These are phyloP conservation scores for Hydractinia echinata DNA, from an alignment of 30 jellyfish, hydroid and myxozoan genomes.

Conservation along the genomic window DNA sequence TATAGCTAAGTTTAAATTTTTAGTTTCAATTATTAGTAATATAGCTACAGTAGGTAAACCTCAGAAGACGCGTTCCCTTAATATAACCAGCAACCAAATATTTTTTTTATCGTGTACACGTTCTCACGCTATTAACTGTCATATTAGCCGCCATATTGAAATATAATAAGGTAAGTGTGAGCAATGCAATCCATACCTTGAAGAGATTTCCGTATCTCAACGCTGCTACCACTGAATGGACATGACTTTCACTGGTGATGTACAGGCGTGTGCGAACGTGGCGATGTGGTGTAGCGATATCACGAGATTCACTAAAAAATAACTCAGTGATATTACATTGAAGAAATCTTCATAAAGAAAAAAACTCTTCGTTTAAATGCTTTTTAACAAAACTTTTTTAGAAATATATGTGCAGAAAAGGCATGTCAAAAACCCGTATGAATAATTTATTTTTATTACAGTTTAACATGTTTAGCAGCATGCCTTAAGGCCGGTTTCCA, in stretches of 20 bases:
- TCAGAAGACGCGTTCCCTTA: neutral
- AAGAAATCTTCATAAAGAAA: too few relatives aligned
- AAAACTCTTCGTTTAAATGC: neutral
- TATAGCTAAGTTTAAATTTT: too few relatives aligned
- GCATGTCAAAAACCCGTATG: too few relatives aligned
- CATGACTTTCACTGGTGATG: constrained; percentile 95
- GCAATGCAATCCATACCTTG: constrained; percentile 38
- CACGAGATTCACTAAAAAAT: constrained; percentile 62
- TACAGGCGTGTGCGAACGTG: constrained; percentile 91
- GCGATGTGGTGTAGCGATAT: constrained; percentile 90
- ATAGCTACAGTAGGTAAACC: neutral
- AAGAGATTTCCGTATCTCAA: constrained; percentile 83
- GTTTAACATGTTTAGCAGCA: too few relatives aligned
- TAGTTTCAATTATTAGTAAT: too few relatives aligned
- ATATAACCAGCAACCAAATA: too few relatives aligned
- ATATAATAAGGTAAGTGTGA: neutral
- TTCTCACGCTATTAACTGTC: too few relatives aligned
- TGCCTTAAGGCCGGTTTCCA: too few relatives aligned
- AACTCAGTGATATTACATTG: neutral
- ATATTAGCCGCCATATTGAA: neutral
- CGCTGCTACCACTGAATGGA: constrained; percentile 77
- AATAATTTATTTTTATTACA: too few relatives aligned
- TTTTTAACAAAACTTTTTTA: too few relatives aligned
- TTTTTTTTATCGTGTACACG: too few relatives aligned
- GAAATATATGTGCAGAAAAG: too few relatives aligned